Conservation (phyloP, 2,888 invertebrate genomes). For the Parascotia fuliginaria region DNA sequence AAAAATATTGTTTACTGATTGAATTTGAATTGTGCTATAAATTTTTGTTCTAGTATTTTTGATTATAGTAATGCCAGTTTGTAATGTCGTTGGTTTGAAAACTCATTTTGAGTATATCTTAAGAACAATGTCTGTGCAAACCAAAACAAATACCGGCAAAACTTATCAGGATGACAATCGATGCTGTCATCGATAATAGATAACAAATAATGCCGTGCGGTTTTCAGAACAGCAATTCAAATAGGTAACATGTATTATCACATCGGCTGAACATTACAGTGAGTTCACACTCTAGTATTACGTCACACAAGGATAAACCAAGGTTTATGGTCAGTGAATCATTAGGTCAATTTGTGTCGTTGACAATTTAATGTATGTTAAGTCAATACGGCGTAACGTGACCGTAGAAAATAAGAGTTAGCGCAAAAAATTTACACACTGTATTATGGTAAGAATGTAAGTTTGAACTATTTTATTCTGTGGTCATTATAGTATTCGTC, state of each 20-base stretch:
- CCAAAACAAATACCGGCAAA: background rate
- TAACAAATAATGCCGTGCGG: conserved; percentile 20
- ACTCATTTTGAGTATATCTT: background rate
- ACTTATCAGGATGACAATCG: background rate
- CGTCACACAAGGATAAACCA: conserved; percentile 78
- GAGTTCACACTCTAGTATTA: conserved; percentile 63
- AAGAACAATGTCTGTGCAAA: background rate
- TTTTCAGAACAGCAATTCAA: conserved; percentile 44
- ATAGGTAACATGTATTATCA: conserved; percentile 50
- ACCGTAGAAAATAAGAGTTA: conserved; percentile 49
- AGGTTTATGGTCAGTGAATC: conserved; percentile 80
- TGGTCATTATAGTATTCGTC: conserved; percentile 55
- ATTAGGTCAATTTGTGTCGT: conserved; percentile 80
- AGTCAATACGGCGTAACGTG: conserved; percentile 61
- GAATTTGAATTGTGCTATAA: background rate
- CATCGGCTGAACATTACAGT: conserved; percentile 49
- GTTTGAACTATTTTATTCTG: conserved; percentile 56
- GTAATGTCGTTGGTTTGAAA: too few species aligned
- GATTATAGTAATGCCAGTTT: too few species aligned
- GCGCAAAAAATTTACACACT: conserved; percentile 49
- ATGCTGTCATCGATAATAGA: conserved; percentile 20
- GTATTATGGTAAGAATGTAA: conserved; percentile 34
- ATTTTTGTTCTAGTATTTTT: background rate
- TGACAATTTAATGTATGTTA: conserved; percentile 78
- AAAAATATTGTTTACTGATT: background rate